Evolutionary conservation across 2,888 invertebrate species (phyloP).

Genomic region (Sinodicranocentrus sp.): DNA sequence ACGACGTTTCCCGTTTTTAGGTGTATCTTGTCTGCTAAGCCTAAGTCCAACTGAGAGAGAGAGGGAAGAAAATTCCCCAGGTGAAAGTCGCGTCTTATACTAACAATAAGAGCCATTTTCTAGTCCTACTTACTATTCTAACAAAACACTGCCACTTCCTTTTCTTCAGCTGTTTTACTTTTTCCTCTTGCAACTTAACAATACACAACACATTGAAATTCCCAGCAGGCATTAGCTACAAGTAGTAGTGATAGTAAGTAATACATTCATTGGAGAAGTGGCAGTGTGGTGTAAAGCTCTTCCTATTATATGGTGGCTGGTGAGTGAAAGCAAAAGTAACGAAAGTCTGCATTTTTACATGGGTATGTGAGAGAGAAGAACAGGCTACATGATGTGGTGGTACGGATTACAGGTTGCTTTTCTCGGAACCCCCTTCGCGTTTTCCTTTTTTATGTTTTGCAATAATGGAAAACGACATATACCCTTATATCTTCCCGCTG

Average conservation of each 20-base stretch:
- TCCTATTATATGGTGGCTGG: constrained; percentile 38
- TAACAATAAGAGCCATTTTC: constrained; percentile 43
- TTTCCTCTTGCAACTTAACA: constrained; percentile 17
- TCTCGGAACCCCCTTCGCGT: constrained; percentile 39
- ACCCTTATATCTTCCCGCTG: constrained; percentile 11
- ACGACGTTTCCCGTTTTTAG: not conserved
- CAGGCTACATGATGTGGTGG: constrained; percentile 17
- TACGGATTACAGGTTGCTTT: constrained; percentile 63
- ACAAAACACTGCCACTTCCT: constrained; percentile 55
- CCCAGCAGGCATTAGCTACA: constrained; percentile 59
- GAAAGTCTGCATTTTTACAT: constrained; percentile 36
- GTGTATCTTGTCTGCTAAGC: not conserved
- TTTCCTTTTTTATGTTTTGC: constrained; percentile 40
- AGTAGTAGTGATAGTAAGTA: constrained; percentile 46
- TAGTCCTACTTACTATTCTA: constrained; percentile 51
- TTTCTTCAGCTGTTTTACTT: constrained; percentile 50
- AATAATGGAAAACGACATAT: constrained; percentile 55
- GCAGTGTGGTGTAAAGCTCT: not conserved
- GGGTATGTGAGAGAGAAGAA: constrained; percentile 6
- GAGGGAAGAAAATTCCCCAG: constrained; percentile 25
- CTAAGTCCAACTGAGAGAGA: not conserved
- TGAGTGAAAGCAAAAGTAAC: constrained; percentile 56
- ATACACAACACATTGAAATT: constrained; percentile 47
- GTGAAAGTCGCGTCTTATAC: constrained; percentile 40
- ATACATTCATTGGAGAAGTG: not conserved